Evolutionary conservation across 1,140 invertebrate genomes (phyloP).

Genomic region (Armadillidium nasatum): DNA sequence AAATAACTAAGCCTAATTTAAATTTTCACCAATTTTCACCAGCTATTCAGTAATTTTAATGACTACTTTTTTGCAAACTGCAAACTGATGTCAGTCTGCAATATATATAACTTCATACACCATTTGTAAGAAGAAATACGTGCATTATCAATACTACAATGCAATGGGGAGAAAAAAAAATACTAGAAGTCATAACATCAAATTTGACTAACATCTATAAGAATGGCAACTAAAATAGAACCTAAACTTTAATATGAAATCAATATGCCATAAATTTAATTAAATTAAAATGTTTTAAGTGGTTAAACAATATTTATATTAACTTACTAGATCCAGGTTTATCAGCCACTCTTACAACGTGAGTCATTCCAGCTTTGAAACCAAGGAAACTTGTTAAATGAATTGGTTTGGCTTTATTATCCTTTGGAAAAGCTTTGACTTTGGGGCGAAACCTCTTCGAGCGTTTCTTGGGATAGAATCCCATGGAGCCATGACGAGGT

Average conservation of each 20-base stretch:
- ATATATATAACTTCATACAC: too few relatives aligned
- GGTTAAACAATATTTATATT: too few relatives aligned
- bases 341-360: conserved; percentile 97
- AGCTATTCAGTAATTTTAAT: too few relatives aligned
- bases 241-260: not conserved
- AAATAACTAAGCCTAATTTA: too few relatives aligned
- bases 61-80: too few relatives aligned
- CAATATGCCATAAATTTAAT: conserved; percentile 47
- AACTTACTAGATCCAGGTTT: conserved; percentile 96
- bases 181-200: not conserved
- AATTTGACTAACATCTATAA: not conserved
- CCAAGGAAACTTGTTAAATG: conserved; percentile 97
- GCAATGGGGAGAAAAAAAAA: too few relatives aligned
- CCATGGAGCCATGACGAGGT: conserved; percentile 98
- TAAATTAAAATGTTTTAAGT: conserved; percentile 48
- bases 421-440: conserved; percentile 99
- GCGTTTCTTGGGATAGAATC: conserved; percentile 98
- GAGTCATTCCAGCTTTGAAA: conserved; percentile 99
- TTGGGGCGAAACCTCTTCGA: conserved; percentile 92
- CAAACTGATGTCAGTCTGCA: too few relatives aligned
- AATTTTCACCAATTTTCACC: too few relatives aligned
- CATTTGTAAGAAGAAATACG: too few relatives aligned
- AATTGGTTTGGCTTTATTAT: conserved; percentile 92
- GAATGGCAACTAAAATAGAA: not conserved
- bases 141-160: too few relatives aligned